Percentiles rank a stretch among this genome's conserved stretches.
These are phyloP conservation scores for Chiloscyllium plagiosum DNA, from an alignment of 2,113 vertebrate species.

Conservation along the genomic window DNA sequence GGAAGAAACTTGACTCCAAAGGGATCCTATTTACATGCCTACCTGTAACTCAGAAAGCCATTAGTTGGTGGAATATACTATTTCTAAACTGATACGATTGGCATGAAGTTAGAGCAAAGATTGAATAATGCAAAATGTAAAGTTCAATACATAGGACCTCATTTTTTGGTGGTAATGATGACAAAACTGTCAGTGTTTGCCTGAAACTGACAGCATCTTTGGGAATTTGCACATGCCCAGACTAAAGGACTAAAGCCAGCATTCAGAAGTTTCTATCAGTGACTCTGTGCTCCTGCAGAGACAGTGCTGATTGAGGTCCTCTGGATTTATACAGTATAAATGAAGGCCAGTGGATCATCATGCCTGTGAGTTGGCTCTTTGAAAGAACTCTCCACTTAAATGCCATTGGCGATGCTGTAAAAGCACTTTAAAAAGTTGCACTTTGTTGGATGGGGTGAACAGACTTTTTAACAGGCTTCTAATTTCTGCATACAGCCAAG, in stretches of 20 bases:
- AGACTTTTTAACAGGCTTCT: not conserved
- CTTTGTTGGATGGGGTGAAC: not conserved
- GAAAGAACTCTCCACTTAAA: not conserved
- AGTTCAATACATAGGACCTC: not conserved
- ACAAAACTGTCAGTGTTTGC: not conserved
- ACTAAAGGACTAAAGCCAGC: not conserved
- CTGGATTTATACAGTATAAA: not conserved
- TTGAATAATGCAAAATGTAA: not conserved
- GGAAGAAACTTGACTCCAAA: constrained; percentile 9
- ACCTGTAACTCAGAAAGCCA: constrained; percentile 22
- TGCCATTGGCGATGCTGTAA: not conserved
- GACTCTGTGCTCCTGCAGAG: not conserved
- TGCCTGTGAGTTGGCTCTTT: too few species aligned
- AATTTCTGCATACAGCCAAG: not conserved
- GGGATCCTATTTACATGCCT: constrained; percentile 14
- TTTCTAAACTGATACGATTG: not conserved
- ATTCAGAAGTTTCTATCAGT: not conserved
- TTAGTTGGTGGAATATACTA: not conserved
- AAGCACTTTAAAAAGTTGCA: not conserved
- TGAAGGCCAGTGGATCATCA: too few species aligned
- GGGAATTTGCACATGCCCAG: not conserved
- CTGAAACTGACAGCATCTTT: not conserved
- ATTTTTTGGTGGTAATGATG: not conserved
- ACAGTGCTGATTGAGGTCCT: not conserved
- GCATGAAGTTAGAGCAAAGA: not conserved